Evolutionary conservation across 2,888 invertebrate genomes (phyloP).

Genomic region (Cylindroiulus punctatus): DNA sequence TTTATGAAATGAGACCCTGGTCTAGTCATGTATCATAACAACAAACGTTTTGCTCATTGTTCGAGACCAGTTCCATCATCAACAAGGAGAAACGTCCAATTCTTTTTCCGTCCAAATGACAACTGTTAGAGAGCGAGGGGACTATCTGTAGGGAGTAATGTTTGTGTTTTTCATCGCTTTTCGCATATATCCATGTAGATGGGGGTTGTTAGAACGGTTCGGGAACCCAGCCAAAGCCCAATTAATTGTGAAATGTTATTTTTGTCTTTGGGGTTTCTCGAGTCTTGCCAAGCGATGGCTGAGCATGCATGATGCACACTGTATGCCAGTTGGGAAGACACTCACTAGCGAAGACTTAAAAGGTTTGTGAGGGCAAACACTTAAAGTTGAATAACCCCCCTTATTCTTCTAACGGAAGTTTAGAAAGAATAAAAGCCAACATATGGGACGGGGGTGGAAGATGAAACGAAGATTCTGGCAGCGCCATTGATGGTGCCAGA

Average conservation of each 20-base stretch:
- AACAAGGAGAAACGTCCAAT: background rate
- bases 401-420: conserved; percentile 37
- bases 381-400: conserved; percentile 36
- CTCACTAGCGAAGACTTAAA: background rate
- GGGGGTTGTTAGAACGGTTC: conserved; percentile 28
- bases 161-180: conserved; percentile 28
- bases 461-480: background rate
- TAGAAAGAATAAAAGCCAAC: conserved; percentile 13
- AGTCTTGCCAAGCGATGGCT: background rate
- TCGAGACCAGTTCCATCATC: no score
- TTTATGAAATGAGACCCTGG: no score
- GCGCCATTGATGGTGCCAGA: background rate
- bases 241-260: conserved; percentile 34
- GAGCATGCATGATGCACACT: background rate
- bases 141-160: background rate
- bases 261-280: conserved; percentile 23
- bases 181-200: background rate
- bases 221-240: conserved; percentile 16
- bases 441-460: conserved; percentile 6
- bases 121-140: conserved; percentile 14
- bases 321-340: background rate
- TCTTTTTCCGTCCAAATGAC: background rate
- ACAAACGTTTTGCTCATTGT: no score
- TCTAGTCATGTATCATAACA: no score
- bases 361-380: conserved; percentile 34